Evolutionary conservation across 1,140 invertebrate genomes (phyloP), one percentile per base, ranked within the genome.

Genomic region (Cydia splendana): DNA sequence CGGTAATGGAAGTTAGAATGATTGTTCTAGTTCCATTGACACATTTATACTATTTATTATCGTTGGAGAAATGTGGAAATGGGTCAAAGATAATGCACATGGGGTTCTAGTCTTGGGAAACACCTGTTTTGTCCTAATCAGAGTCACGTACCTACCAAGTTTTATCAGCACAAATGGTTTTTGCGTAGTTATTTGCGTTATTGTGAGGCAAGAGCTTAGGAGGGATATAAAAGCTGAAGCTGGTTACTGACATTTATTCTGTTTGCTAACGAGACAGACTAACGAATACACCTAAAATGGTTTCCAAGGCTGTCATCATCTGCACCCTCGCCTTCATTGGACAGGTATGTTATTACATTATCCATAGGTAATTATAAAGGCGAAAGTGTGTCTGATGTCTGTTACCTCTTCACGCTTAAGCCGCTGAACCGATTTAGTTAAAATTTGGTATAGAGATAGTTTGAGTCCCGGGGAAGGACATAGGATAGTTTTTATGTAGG

Each of bases 1-100:
- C 28, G 13, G 13, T 4, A 6, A 69, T 7, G 13, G 65, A 69
- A 69, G 15, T 34, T 6, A 34, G 28, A 34, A 12, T 87, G 79
- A 74, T 85, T 76, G 76, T 79, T 74, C 7, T 4, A 38, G 0
- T 34, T n/a, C 15, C 24, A 34, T 34, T n/a, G 24, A 18, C 28
- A 34, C 24, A 15, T 69, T 69, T 30, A 30, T 69, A 69, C 13
- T 30, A 0, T 48, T 48, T 48, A 48, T 15, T 48, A 48, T 48
- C 45, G 45, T 9, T 4, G 10, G 62, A 15, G 13, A 69, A 69
- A n/a, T 34, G 65, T 69, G 24, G 30, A 30, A 69, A 69, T 69
- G 2, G 65, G 65, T 69, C 65, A 34, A 13, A 28, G 28, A 30
- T 69, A 34, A 15, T 65, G 28, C 2, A 24, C 18, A 24, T 65